phyloP scores from a whole-genome alignment of 2,888 invertebrate species.

The Hydrotaea diabolus region DNA sequence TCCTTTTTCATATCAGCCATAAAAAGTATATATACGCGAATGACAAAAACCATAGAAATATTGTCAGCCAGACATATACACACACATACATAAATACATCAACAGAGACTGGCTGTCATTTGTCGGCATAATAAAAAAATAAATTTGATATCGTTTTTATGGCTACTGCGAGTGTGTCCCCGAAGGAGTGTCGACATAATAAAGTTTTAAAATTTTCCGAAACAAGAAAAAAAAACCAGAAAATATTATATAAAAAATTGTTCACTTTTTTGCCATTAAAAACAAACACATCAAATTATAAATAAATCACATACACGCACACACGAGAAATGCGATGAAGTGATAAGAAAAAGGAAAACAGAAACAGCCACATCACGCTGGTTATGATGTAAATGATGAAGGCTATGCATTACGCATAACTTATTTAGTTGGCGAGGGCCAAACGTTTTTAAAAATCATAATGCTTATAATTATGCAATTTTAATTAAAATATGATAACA shows the following conservation, averaged over 20 bases:
- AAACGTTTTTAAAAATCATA: background rate
- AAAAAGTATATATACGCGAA: background rate
- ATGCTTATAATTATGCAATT: background rate
- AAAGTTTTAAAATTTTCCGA: constrained; percentile 13
- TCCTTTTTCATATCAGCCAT: background rate
- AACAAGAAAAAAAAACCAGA: background rate
- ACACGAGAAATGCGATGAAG: background rate
- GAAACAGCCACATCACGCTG: background rate
- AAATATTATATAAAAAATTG: background rate
- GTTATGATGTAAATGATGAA: background rate
- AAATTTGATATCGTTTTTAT: constrained; percentile 30
- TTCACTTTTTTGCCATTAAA: background rate
- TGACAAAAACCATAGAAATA: background rate
- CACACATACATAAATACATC: constrained; percentile 11
- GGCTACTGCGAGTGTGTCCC: constrained; percentile 24
- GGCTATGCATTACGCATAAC: background rate
- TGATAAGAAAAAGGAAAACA: background rate
- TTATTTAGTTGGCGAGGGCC: background rate
- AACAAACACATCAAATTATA: constrained; percentile 1
- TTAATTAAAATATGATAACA: constrained; percentile 9
- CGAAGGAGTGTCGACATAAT: constrained; percentile 32
- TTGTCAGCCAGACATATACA: constrained; percentile 7
- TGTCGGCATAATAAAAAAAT: constrained; percentile 12
- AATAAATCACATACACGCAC: background rate
- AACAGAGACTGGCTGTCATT: constrained; percentile 29